Percentiles rank a stretch among this genome's conserved stretches.
Conservation (phyloP, 2,797 vertebrate species). For the Ara ararauna region DNA sequence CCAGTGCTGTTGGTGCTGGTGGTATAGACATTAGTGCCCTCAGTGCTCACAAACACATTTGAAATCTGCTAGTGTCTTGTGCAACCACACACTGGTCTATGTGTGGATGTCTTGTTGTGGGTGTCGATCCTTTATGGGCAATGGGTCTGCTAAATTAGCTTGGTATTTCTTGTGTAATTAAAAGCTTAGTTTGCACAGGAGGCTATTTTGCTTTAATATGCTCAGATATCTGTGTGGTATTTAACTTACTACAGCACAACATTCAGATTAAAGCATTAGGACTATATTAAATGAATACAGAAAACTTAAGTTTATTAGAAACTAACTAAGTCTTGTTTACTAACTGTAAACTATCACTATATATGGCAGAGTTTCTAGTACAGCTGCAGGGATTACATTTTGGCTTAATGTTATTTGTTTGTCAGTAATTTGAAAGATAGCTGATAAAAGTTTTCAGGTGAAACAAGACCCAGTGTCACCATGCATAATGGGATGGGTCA, state of each 20-base stretch:
- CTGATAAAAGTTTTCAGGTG: slow-evolving; percentile 1
- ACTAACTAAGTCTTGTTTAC: neutral
- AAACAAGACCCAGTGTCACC: neutral
- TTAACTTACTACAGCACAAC: neutral
- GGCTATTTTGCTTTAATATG: neutral
- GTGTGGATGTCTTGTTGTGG: neutral
- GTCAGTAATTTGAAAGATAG: slow-evolving; percentile 1
- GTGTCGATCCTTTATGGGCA: neutral
- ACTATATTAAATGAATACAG: neutral
- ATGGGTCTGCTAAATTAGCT: neutral
- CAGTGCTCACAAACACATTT: neutral
- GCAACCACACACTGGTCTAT: neutral
- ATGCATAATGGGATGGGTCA: neutral
- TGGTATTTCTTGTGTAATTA: neutral
- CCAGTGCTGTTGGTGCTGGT: neutral
- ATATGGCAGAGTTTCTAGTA: neutral
- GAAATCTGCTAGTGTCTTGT: neutral
- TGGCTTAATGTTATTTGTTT: neutral
- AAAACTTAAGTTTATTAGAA: neutral
- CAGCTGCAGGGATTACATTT: neutral
- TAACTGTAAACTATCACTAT: neutral
- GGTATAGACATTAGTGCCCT: neutral
- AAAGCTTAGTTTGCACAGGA: neutral
- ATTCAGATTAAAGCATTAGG: neutral
- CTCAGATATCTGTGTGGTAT: neutral